Evolutionary conservation across 2,113 vertebrate genomes (phyloP).

Genomic region (Otis tarda): DNA sequence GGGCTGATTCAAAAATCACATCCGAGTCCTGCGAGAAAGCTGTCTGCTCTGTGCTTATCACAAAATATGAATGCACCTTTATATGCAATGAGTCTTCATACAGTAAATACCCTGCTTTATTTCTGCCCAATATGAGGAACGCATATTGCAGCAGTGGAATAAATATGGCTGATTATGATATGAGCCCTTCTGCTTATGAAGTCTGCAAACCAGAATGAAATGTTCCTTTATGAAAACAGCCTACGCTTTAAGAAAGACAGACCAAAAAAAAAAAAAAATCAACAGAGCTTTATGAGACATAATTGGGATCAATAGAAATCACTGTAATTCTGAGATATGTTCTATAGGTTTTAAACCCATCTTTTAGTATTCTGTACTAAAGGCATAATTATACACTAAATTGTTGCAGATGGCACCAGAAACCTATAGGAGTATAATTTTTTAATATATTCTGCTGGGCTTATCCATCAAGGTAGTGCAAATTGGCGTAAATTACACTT

Average conservation of each 20-base stretch:
- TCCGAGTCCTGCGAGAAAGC: background rate
- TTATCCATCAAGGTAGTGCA: conserved; percentile 41
- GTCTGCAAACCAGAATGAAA: conserved; percentile 13
- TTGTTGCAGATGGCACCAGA: conserved; percentile 41
- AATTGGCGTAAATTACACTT: conserved; percentile 41
- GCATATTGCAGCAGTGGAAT: background rate
- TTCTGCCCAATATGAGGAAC: background rate
- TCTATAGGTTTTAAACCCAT: conserved; percentile 25
- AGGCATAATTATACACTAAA: conserved; percentile 39
- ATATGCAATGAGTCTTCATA: background rate
- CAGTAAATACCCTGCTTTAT: background rate
- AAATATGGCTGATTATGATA: background rate
- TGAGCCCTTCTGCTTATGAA: background rate
- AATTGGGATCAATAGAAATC: conserved; percentile 36
- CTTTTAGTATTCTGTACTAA: conserved; percentile 1
- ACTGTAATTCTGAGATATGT: conserved; percentile 5
- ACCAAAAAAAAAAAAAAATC: background rate
- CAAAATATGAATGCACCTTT: background rate
- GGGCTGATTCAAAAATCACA: background rate
- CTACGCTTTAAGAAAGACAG: background rate
- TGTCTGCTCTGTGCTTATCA: background rate
- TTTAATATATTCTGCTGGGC: conserved; percentile 39
- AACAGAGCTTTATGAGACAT: background rate
- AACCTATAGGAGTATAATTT: conserved; percentile 23
- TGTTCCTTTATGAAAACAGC: background rate